Evolutionary conservation across 2,888 invertebrate genomes (phyloP), one percentile per base, ranked within the genome.

Genomic region (Trissoscelio sp.): DNA sequence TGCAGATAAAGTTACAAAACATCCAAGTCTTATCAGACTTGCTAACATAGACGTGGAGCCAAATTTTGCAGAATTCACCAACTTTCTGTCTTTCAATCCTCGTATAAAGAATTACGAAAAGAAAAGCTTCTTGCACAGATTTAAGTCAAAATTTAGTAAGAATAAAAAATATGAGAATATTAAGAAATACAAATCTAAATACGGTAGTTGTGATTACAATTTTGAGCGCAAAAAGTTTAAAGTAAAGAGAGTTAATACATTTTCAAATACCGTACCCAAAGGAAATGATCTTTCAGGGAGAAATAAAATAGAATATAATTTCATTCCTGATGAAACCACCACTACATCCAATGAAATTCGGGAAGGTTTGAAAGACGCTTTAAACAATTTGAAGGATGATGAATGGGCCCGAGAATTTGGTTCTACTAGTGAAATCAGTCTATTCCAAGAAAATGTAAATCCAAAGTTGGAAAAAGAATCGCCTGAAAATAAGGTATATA

Each of bases 11-110:
- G 5, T n/a, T 12, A 20, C 18, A 1, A 31, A 60, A n/a, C 86
- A 88, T 60, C 86, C 86, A 0, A 88, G 87, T 55, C 73, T 87
- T 16, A 79, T 84, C 1, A 80, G 87, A 66, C 31, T 86, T 16
- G 85, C 85, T 0, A 72, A 62, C 3, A 37, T 48, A 11, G 55
- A 34, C 3, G n/a, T 18, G 24, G 55, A 55, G 4, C 31, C 55
- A 11, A 34, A 34, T 34, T 55, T 16, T 18, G 16, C 55, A 5
- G 84, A 87, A 31, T 83, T 86, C 4, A 77, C 84, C 6, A 75
- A 77, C 14, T 83, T 64, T 64, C 69, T 79, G 0, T 80, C 78
- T 0, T 48, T 69, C 5, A 16, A 74, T 37, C 58, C 75, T 18
- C 67, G 37, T 20, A 20, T 46, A 3, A 24, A 79, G 42, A 28